These are phyloP conservation scores for Dicentrarchus labrax DNA, from an alignment of 2,113 vertebrate species.

Conservation along the genomic window DNA sequence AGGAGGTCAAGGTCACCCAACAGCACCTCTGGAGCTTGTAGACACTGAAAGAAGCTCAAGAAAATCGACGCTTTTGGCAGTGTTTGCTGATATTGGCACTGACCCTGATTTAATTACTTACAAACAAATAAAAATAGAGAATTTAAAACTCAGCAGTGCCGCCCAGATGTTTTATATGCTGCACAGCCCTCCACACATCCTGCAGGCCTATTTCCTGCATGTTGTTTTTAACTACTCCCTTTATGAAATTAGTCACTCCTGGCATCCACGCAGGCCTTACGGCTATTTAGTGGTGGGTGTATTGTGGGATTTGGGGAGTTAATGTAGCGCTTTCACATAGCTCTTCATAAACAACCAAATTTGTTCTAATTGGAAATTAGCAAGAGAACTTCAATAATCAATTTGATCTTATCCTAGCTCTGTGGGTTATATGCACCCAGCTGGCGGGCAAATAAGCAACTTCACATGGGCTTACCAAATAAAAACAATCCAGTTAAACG, in stretches of 20 bases:
- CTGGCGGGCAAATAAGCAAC: constrained; percentile 8
- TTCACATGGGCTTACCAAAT: neutral
- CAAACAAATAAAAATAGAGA: neutral
- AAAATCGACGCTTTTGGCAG: neutral
- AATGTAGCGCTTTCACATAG: constrained; percentile 28
- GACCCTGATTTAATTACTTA: constrained; percentile 7
- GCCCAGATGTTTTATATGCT: constrained; percentile 48
- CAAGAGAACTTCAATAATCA: constrained; percentile 24
- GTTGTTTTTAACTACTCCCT: constrained; percentile 49
- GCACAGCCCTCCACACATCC: constrained; percentile 32
- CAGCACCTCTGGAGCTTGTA: neutral
- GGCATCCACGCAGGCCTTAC: constrained; percentile 42
- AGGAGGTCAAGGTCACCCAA: constrained; percentile 13
- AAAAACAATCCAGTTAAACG: neutral
- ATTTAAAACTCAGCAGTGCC: neutral
- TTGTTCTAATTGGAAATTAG: constrained; percentile 41
- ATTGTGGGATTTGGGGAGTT: constrained; percentile 42
- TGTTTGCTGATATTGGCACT: neutral
- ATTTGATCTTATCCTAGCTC: neutral
- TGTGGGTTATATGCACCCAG: neutral
- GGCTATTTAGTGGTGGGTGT: constrained; percentile 45
- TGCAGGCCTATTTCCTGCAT: constrained; percentile 37
- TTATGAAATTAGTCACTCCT: constrained; percentile 61
- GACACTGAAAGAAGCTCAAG: neutral
- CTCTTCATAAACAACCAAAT: constrained; percentile 23